phyloP scores from a whole-genome alignment of 1,140 invertebrate species.

The Drosophila takahashii region DNA sequence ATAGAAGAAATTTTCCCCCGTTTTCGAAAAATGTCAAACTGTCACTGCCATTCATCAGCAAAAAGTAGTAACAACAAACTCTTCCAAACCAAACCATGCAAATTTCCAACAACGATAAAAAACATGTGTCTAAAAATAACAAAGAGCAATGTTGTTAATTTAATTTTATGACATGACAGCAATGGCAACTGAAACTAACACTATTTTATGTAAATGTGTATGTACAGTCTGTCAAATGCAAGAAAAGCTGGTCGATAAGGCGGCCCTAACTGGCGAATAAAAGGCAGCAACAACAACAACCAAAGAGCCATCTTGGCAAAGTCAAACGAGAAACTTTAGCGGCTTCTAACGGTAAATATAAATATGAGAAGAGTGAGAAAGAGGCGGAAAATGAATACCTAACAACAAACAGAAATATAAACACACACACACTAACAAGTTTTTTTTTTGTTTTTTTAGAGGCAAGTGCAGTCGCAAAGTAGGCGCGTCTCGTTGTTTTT shows the following conservation, averaged over 20 bases:
- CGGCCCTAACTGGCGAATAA: constrained; percentile 21
- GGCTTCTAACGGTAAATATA: constrained; percentile 74
- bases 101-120: constrained; percentile 13
- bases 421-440: neutral
- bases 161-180: constrained; percentile 74
- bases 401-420: constrained; percentile 50
- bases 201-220: neutral
- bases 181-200: constrained; percentile 13
- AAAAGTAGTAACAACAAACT: constrained; percentile 25
- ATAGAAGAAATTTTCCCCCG: neutral
- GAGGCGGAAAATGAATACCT: constrained; percentile 26
- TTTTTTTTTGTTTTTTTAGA: constrained; percentile 6
- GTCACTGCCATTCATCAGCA: constrained; percentile 28
- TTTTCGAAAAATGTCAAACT: constrained; percentile 39
- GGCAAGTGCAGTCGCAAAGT: constrained; percentile 65
- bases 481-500: constrained; percentile 69
- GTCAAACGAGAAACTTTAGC: constrained; percentile 64
- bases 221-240: constrained; percentile 45
- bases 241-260: constrained; percentile 47
- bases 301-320: constrained; percentile 51
- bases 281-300: constrained; percentile 19
- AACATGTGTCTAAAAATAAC: constrained; percentile 49
- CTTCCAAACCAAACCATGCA: constrained; percentile 29
- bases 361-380: constrained; percentile 45
- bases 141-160: constrained; percentile 58